Conservation (phyloP, 2,888 invertebrate species). For the Galerucella calmariensis region DNA sequence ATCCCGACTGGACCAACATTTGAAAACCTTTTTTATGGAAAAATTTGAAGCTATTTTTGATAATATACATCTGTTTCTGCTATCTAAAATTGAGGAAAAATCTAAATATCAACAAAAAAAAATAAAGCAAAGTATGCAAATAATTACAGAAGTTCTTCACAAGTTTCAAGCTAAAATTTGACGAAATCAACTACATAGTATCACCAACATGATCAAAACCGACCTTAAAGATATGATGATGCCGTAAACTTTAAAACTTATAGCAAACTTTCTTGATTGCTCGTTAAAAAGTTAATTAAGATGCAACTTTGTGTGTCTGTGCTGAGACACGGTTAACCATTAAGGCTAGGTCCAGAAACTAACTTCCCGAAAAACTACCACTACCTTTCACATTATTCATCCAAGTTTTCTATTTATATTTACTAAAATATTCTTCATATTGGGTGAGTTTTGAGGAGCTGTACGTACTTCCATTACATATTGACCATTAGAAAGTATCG, state of each 20-base stretch:
- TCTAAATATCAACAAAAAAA: no score
- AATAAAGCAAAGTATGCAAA: not conserved
- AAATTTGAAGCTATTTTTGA: no score
- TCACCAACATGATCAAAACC: conserved; percentile 30
- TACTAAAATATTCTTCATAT: not conserved
- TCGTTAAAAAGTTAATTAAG: conserved; percentile 45
- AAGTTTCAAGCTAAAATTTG: conserved; percentile 25
- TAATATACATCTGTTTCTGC: no score
- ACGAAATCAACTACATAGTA: conserved; percentile 24
- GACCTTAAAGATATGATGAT: conserved; percentile 33
- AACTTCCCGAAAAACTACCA: conserved; percentile 5
- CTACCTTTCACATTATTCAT: not conserved
- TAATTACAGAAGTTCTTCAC: not conserved
- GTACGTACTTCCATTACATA: not conserved
- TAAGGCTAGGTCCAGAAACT: conserved; percentile 1
- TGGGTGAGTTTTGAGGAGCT: not conserved
- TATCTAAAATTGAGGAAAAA: no score
- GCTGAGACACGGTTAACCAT: conserved; percentile 10
- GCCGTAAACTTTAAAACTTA: conserved; percentile 33
- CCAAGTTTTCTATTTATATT: not conserved
- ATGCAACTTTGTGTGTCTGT: conserved; percentile 39
- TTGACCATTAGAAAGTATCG: no score
- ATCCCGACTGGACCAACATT: no score
- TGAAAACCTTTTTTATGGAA: no score
- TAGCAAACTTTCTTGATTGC: conserved; percentile 31